These are phyloP conservation scores for Nyctereutes procyonoides DNA, from an alignment of 2,113 vertebrate species.

Conservation along the genomic window DNA sequence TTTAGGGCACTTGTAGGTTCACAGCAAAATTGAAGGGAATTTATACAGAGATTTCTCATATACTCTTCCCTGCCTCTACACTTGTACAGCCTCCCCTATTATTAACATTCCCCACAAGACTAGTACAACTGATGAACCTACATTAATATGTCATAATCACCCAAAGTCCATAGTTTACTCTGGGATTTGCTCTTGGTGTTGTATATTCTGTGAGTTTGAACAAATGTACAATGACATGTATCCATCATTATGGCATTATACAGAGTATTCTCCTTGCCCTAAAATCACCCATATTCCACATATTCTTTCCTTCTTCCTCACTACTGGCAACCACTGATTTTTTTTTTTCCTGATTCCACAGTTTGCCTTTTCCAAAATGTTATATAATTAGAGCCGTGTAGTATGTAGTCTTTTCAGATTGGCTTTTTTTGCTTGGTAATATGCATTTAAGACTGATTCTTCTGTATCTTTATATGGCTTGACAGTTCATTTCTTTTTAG, in stretches of 20 bases:
- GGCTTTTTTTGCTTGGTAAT: neutral
- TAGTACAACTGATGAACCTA: too few species aligned
- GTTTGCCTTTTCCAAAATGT: neutral
- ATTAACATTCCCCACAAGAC: neutral
- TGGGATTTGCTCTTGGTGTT: neutral
- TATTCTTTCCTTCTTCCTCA: neutral
- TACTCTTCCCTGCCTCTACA: neutral
- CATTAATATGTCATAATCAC: neutral
- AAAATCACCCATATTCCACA: neutral
- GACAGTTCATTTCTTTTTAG: slow-evolving; percentile 4
- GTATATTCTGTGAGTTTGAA: neutral
- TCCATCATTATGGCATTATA: neutral
- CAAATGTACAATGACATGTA: neutral
- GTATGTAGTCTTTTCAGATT: neutral
- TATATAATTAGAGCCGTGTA: neutral
- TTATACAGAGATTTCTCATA: neutral
- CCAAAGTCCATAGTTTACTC: neutral
- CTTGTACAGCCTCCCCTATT: neutral
- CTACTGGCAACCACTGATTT: neutral
- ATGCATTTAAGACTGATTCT: neutral
- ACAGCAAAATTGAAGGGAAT: neutral
- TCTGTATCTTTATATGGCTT: neutral
- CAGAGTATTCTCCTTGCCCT: neutral
- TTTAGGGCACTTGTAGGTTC: neutral
- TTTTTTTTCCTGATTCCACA: neutral